phyloP scores from a whole-genome alignment of 2,888 invertebrate species.

The Linnaemya vulpina region DNA sequence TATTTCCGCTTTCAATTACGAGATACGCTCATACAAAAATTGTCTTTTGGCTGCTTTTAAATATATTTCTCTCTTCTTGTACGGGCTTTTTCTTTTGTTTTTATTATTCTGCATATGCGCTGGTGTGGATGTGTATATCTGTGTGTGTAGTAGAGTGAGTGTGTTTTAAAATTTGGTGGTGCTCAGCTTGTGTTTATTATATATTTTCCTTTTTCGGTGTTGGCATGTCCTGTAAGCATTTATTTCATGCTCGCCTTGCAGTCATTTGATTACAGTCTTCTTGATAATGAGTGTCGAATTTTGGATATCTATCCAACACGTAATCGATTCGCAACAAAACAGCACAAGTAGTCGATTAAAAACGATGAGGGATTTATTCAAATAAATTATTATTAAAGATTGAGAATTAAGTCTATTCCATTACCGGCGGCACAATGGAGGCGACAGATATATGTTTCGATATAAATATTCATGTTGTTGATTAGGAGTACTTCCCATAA shows the following conservation, averaged over 20 bases:
- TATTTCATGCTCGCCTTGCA: conserved; percentile 62
- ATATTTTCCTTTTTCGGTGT: conserved; percentile 20
- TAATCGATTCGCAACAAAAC: not conserved
- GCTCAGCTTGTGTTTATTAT: conserved; percentile 15
- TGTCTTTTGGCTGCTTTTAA: conserved; percentile 25
- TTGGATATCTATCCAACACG: conserved; percentile 22
- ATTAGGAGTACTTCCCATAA: too few relatives aligned
- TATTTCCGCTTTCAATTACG: conserved; percentile 33
- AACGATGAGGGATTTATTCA: not conserved
- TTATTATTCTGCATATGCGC: not conserved
- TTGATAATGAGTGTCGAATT: conserved; percentile 55
- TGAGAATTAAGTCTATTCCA: too few relatives aligned
- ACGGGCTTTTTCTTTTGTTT: not conserved
- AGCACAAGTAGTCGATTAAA: conserved; percentile 19
- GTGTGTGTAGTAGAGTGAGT: not conserved
- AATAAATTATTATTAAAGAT: too few relatives aligned
- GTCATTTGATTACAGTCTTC: conserved; percentile 60
- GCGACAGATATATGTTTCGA: too few relatives aligned
- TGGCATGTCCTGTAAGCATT: conserved; percentile 68
- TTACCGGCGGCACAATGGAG: too few relatives aligned
- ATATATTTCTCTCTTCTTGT: conserved; percentile 1
- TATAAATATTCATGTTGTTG: too few relatives aligned
- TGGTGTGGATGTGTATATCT: not conserved
- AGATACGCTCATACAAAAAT: conserved; percentile 14
- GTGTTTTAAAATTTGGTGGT: conserved; percentile 33